Evolutionary conservation across 2,113 vertebrate genomes (phyloP).

Genomic region (Sphaerodactylus townsendi): DNA sequence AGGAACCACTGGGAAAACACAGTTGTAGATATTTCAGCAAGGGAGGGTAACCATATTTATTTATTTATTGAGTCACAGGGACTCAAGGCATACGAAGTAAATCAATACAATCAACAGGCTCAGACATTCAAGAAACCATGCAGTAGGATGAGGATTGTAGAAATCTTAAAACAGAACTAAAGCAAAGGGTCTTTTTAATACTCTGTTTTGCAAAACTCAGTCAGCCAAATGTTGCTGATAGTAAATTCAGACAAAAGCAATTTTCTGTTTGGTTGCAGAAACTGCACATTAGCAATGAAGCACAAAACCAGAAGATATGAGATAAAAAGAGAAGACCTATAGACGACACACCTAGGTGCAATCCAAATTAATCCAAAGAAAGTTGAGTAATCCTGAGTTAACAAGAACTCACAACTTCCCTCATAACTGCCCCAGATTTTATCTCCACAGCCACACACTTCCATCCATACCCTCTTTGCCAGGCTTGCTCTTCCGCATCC

Average conservation of each 20-base stretch:
- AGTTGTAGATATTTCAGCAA: not conserved
- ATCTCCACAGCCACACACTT: not conserved
- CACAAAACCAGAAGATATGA: too few relatives aligned
- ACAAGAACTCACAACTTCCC: not conserved
- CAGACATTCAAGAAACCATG: too few relatives aligned
- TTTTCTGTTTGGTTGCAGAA: too few relatives aligned
- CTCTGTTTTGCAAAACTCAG: not conserved
- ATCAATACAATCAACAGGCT: too few relatives aligned
- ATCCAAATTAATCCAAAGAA: not conserved
- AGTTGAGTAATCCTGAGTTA: not conserved
- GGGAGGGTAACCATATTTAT: not conserved
- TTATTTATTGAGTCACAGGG: too few relatives aligned
- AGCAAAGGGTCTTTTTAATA: not conserved
- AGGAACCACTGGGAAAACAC: conserved; percentile 65
- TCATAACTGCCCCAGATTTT: not conserved
- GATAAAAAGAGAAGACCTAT: not conserved
- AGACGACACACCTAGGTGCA: not conserved
- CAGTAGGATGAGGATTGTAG: too few relatives aligned
- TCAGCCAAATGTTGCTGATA: conserved; percentile 3
- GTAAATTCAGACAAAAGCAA: too few relatives aligned
- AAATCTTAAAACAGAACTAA: too few relatives aligned
- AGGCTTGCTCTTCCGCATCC: conserved; percentile 84
- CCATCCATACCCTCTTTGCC: conserved; percentile 82
- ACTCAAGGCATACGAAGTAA: too few relatives aligned
- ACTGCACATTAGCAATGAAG: too few relatives aligned